phyloP scores from a whole-genome alignment of 2,888 invertebrate genomes.

The Xylota segnis region DNA sequence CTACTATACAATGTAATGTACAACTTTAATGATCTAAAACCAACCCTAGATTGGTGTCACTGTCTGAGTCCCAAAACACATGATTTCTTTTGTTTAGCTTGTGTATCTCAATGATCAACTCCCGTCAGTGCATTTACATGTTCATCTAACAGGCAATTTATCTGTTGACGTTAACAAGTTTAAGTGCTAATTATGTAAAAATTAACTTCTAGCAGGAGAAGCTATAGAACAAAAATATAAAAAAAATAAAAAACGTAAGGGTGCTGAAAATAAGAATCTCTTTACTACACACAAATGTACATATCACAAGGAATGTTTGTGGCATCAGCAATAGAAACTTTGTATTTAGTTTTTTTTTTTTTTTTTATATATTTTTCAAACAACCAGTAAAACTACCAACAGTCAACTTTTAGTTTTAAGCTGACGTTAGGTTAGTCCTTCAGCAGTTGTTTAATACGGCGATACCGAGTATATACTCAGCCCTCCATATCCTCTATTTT shows the following conservation, averaged over 20 bases:
- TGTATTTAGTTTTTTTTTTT: conserved; percentile 7
- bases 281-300: background rate
- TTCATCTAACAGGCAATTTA: background rate
- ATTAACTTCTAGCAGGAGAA: background rate
- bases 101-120: too few relatives aligned
- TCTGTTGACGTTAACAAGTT: background rate
- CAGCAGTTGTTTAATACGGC: conserved; percentile 66
- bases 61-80: too few relatives aligned
- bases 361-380: conserved; percentile 10
- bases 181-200: background rate
- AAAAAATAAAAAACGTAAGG: background rate
- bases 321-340: conserved; percentile 50
- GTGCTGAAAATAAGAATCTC: background rate
- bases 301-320: conserved; percentile 16
- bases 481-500: conserved; percentile 46
- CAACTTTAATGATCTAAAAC: too few relatives aligned
- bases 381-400: conserved; percentile 38
- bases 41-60: too few relatives aligned
- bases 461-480: conserved; percentile 52
- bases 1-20: too few relatives aligned
- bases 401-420: conserved; percentile 69
- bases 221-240: background rate
- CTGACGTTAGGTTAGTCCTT: conserved; percentile 65
- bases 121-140: too few relatives aligned
- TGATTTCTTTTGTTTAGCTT: too few relatives aligned